Base-by-base conservation (phyloP, 2,797 vertebrate species). In the Staurois parvus region DNA sequence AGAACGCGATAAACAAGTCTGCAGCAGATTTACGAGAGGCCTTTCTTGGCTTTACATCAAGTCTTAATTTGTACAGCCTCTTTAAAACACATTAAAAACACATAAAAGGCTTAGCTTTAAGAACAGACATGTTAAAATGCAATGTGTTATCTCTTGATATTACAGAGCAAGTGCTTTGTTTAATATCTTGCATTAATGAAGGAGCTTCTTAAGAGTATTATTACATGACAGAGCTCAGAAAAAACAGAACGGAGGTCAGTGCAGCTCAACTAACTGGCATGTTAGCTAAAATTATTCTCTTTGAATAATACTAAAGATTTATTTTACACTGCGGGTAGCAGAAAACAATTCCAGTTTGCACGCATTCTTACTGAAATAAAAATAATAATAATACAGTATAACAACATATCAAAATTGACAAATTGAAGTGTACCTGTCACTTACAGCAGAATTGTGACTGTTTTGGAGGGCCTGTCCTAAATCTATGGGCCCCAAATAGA, bases 111-210 rank as follows among this genome's bases (percentile, higher is more conserved):
- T n/a, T 83, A 40, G 84, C 86, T 88, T 68, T 87, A 88, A 88
- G 87, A 88, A 81, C 7, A 84, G 81, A 70, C 83, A 89, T 89
- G 80, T 10, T 90, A 85, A 91, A 88, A 88, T 0, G 3, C 19
- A 76, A 81, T 83, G 29, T 73, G 73, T 88, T 89, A 87, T 67
- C 89, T 88, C 87, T 88, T 89, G 81, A 78, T 88, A 72, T 89
- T 87, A 32, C 70, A 91, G 90, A 76, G 88, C 68, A 83, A 83
- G 84, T 88, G 89, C 87, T 89, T 91, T 90, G 88, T 90, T 91
- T 90, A 93, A 92, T 82, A 90, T 87, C 87, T 88, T 89, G 86
- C 84, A 92, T 91, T 94, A 93, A 92, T 90, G 88, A 91, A 91
- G 83, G 84, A 89, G 68, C 87, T 91, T 81, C 91, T 92, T 90